phyloP scores from a whole-genome alignment of 2,113 vertebrate species.

The Sceloporus undulatus region DNA sequence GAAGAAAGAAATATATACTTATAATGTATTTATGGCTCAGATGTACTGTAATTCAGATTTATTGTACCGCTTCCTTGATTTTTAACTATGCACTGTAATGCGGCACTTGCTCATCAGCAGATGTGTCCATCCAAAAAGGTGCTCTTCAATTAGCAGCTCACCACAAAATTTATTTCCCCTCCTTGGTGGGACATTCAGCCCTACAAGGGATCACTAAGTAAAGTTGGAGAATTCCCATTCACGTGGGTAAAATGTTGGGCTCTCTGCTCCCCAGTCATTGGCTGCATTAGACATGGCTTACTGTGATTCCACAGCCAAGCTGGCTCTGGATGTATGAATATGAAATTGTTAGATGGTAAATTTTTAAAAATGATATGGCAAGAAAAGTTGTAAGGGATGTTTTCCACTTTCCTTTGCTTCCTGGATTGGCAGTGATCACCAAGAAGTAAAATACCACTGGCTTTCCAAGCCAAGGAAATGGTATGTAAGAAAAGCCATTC shows the following conservation, averaged over 20 bases:
- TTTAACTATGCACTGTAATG: conserved; percentile 98
- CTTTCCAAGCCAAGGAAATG: conserved; percentile 3
- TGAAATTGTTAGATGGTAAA: conserved; percentile 6
- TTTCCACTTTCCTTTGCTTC: not conserved
- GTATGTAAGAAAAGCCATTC: not conserved
- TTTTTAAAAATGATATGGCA: not conserved
- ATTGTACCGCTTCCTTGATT: conserved; percentile 94
- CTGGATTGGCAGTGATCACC: not conserved
- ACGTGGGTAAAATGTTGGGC: not conserved
- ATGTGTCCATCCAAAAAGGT: conserved; percentile 62
- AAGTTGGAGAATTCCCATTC: fast-evolving
- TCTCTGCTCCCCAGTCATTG: not conserved
- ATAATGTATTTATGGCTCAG: conserved; percentile 87
- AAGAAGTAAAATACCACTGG: not conserved
- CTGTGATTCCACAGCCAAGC: not conserved
- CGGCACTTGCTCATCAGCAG: conserved; percentile 85
- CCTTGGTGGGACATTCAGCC: fast-evolving
- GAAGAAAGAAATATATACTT: conserved; percentile 86
- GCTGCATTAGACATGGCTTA: not conserved
- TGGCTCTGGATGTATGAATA: not conserved
- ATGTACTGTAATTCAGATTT: conserved; percentile 88
- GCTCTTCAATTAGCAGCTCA: conserved; percentile 5
- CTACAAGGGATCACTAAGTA: not conserved
- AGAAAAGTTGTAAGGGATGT: not conserved
- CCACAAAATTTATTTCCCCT: not conserved